Evolutionary conservation across 2,888 invertebrate genomes (phyloP).

Genomic region (Tetragonula carbonaria): DNA sequence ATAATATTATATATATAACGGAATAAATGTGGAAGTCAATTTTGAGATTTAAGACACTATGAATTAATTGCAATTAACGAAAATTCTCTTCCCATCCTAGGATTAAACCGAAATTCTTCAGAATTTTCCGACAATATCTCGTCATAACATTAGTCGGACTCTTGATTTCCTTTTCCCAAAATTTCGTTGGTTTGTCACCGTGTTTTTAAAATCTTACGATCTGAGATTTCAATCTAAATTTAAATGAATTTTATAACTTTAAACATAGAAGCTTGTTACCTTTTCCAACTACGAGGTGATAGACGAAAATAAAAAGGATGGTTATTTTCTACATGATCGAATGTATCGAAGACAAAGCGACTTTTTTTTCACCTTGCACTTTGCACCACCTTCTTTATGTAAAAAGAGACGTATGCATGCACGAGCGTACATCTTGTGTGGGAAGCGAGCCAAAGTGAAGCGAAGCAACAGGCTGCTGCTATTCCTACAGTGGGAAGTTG

Average conservation of each 20-base stretch:
- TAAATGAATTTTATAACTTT: too few relatives aligned
- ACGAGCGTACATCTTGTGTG: slow-evolving; percentile 71
- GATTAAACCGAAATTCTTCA: not conserved
- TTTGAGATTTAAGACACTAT: not conserved
- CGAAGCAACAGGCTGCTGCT: slow-evolving; percentile 77
- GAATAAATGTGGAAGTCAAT: not conserved
- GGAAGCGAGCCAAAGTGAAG: slow-evolving; percentile 73
- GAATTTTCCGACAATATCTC: not conserved
- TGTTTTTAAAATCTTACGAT: too few relatives aligned
- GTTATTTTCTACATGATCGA: too few relatives aligned
- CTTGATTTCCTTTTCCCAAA: not conserved
- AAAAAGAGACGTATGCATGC: slow-evolving; percentile 39
- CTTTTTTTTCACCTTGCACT: not conserved
- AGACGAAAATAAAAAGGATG: too few relatives aligned
- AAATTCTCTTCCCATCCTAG: not conserved
- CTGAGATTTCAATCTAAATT: too few relatives aligned
- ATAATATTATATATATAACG: too few relatives aligned
- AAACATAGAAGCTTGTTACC: too few relatives aligned
- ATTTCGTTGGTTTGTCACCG: not conserved
- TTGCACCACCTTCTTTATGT: slow-evolving; percentile 13
- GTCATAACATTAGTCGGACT: not conserved
- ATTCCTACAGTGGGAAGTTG: slow-evolving; percentile 68
- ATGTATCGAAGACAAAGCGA: not conserved
- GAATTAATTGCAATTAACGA: not conserved
- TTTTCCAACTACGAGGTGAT: too few relatives aligned